Percentiles rank a stretch among this genome's conserved stretches.
phyloP scores from a whole-genome alignment of 1,140 invertebrate species.

The Diorhabda elongata region DNA sequence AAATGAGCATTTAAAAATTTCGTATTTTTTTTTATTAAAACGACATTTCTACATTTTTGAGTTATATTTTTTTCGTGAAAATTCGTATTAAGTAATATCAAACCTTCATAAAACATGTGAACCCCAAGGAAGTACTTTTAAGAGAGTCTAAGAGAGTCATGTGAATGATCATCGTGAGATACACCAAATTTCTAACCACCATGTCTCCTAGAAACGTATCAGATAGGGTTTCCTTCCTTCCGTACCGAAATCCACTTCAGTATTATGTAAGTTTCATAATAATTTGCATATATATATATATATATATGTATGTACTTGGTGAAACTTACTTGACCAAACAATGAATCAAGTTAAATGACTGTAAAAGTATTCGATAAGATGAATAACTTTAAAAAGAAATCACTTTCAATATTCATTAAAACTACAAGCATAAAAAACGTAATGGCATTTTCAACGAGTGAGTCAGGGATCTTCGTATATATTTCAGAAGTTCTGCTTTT shows the following conservation, averaged over 20 bases:
- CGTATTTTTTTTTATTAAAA: too few species aligned
- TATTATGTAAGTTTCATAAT: not conserved
- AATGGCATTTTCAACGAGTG: conserved; percentile 1
- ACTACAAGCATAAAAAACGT: not conserved
- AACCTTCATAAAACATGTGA: too few species aligned
- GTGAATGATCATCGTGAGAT: conserved; percentile 23
- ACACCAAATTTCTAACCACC: conserved; percentile 22
- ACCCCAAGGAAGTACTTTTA: not conserved
- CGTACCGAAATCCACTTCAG: conserved; percentile 9
- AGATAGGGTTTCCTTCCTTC: conserved; percentile 27
- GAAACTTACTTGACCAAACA: too few species aligned
- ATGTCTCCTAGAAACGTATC: conserved; percentile 22
- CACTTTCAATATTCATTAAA: conserved; percentile 1
- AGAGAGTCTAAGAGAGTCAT: not conserved
- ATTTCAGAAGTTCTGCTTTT: conserved; percentile 5
- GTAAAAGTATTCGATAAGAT: too few species aligned
- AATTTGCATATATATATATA: not conserved
- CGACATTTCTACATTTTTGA: too few species aligned
- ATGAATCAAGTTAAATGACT: too few species aligned
- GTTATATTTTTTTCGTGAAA: too few species aligned
- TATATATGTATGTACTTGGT: too few species aligned
- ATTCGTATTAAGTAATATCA: too few species aligned
- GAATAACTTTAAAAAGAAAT: too few species aligned
- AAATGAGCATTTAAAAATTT: too few species aligned
- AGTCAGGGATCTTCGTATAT: not conserved